Conservation (phyloP, 2,113 vertebrate genomes). For the Myrmecobius fasciatus region DNA sequence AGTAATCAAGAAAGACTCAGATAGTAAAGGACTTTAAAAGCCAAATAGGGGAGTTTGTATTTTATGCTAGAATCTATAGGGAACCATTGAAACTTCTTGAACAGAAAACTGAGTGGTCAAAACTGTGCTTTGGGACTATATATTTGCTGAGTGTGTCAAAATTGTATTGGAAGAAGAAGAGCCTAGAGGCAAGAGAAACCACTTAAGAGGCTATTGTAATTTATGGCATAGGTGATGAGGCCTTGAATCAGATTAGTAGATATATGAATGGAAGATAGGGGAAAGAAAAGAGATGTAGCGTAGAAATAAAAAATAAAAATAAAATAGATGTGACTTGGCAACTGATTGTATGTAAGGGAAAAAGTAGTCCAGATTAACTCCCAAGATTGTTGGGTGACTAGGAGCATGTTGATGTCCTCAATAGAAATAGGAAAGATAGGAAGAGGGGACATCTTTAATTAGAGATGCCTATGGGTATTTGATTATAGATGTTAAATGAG, state of each 20-base stretch:
- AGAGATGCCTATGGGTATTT: not conserved
- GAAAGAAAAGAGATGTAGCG: not conserved
- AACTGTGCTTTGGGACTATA: not conserved
- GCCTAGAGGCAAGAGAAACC: not conserved
- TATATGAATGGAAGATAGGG: not conserved
- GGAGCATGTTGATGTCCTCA: not conserved
- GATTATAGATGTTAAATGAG: not conserved
- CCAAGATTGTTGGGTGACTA: not conserved
- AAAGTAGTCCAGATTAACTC: not conserved
- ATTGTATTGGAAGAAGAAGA: not conserved
- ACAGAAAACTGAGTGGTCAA: no score
- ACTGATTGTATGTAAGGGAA: not conserved
- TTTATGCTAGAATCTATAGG: no score
- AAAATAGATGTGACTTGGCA: not conserved
- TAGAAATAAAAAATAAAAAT: no score
- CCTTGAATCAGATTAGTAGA: not conserved
- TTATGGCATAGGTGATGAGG: not conserved
- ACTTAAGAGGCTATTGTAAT: not conserved
- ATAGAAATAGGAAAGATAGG: not conserved
- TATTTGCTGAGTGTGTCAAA: not conserved
- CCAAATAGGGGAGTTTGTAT: no score
- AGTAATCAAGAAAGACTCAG: no score
- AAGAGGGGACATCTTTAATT: not conserved
- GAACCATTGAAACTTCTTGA: no score
- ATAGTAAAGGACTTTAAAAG: no score